Evolutionary conservation across 2,113 vertebrate species (phyloP).

Genomic region (Pogonocichla stellata): DNA sequence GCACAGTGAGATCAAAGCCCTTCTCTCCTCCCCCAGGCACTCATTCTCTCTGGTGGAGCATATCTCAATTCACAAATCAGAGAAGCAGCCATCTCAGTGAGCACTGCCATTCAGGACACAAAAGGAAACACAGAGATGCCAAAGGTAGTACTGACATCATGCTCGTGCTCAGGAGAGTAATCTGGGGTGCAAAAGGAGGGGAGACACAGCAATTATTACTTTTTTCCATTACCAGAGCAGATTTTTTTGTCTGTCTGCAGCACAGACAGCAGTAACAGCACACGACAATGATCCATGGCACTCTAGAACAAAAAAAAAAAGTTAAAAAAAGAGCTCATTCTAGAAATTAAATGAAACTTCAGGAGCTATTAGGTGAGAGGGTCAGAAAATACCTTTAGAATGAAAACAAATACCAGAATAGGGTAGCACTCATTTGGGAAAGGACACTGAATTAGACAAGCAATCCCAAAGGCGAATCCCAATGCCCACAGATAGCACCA

Average conservation of each 20-base stretch:
- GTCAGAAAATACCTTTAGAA: not conserved
- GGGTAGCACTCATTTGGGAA: not conserved
- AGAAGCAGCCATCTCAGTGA: not conserved
- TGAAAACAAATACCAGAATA: not conserved
- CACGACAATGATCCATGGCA: not conserved
- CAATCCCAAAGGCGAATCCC: not conserved
- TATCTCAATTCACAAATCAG: not conserved
- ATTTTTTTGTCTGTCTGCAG: not conserved
- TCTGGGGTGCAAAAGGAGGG: not conserved
- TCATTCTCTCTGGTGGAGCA: slow-evolving; percentile 42
- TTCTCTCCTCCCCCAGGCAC: slow-evolving; percentile 3
- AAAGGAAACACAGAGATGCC: not conserved
- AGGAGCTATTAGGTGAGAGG: not conserved
- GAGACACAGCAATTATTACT: not conserved
- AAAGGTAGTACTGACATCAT: not conserved
- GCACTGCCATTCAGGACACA: not conserved
- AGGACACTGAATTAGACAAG: not conserved
- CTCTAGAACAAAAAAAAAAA: not conserved
- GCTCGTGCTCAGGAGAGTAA: not conserved
- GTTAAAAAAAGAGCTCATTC: not conserved
- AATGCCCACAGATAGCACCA: accelerated
- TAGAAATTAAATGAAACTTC: not conserved
- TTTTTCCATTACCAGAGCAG: not conserved
- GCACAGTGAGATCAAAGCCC: slow-evolving; percentile 56
- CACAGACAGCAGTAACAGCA: not conserved